Conservation (phyloP, 2,888 invertebrate genomes). For the Cylindroiulus punctatus region DNA sequence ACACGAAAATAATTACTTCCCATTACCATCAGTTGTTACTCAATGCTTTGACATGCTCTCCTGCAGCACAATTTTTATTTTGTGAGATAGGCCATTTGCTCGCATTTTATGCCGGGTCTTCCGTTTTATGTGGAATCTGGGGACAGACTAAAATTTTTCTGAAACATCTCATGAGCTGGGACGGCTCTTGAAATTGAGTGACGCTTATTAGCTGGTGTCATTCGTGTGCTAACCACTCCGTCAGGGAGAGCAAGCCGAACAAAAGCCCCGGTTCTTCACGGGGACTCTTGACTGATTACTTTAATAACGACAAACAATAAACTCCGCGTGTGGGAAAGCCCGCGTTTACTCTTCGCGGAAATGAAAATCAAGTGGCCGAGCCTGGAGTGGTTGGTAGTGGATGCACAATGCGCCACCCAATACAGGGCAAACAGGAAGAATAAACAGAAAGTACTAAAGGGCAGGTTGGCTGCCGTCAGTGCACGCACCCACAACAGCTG, state of each 20-base stretch:
- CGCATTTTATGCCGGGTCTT: no score
- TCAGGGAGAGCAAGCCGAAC: not conserved
- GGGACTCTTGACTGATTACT: not conserved
- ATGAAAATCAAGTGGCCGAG: conserved; percentile 26
- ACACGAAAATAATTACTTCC: no score
- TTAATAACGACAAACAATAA: conserved; percentile 25
- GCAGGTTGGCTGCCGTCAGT: not conserved
- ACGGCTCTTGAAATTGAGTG: not conserved
- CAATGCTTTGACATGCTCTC: no score
- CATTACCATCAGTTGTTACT: no score
- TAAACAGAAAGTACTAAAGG: not conserved
- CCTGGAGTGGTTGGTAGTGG: not conserved
- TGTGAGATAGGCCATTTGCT: no score
- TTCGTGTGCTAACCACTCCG: not conserved
- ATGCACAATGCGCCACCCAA: not conserved
- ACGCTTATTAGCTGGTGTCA: not conserved
- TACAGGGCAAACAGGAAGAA: not conserved
- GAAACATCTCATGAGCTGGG: no score
- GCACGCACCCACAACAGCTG: not conserved
- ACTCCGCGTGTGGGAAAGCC: not conserved
- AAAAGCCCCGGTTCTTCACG: not conserved
- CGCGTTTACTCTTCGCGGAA: not conserved
- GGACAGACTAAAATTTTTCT: no score
- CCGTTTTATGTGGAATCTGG: no score
- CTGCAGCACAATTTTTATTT: no score